Evolutionary conservation across 2,888 invertebrate genomes (phyloP), one percentile per base, ranked within the genome.

Genomic region (Alentia gelatinosa): DNA sequence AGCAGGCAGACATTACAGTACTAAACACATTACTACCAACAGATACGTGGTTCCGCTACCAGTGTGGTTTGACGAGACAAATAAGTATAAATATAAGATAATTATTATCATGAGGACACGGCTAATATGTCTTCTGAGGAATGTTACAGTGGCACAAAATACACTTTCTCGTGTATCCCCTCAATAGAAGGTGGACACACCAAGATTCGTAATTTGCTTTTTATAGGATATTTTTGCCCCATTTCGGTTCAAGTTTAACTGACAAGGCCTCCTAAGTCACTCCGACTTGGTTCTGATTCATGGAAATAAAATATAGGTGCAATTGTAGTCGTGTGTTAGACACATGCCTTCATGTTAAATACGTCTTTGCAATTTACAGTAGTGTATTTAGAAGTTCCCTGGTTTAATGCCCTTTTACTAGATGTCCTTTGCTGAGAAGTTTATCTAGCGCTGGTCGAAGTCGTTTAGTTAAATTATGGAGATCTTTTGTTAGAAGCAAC

Each of bases 131-230:
- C 37, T 79, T 23, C 12, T 19, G 39, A 12, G 79, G 79, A 79
- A 79, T 79, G 79, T 79, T 79, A 79, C 37, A 33, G 79, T 79
- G 35, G n/a, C 79, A 79, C 39, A 79, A 79, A 79, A 79, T 37
- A 79, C 39, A 37, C n/a, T n/a, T 35, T 23, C 15, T 9, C 5
- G 37, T 37, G 19, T 39, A 79, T 79, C 79, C 79, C n/a, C 79
- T 79, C 79, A 79, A 79, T n/a, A 79, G 39, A 79, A 39, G 39
- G 79, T n/a, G 15, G n/a, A 7, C 39, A 39, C 5, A 39, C 15
- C 19, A 12, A 37, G 15, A 79, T 79, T 39, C 26, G 12, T 19
- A 79, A 12, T 35, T 79, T 79, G 35, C 33, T 68, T 4, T 39
- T 19, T 35, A 79, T 47, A 47, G n/a, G 39, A 37, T 19, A 37